Conservation (phyloP, 2,797 vertebrate species). For the Cossypha polioptera region DNA sequence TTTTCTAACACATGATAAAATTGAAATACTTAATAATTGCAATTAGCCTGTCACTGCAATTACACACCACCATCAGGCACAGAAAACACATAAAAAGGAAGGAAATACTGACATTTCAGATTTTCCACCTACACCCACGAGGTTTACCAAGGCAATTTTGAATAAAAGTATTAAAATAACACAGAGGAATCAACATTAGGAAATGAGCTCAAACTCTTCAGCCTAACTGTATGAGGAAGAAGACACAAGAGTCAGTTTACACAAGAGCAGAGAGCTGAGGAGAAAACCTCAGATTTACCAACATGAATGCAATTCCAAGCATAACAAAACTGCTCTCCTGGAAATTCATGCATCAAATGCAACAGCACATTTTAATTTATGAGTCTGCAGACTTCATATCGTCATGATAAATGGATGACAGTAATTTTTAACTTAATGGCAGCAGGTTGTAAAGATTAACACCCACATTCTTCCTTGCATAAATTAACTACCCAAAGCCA, state of each 20-base stretch:
- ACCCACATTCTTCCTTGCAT: neutral
- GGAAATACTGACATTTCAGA: neutral
- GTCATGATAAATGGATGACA: neutral
- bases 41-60: neutral
- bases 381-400: neutral
- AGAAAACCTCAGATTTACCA: neutral
- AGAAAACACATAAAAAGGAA: neutral
- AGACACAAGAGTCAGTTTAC: neutral
- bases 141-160: neutral
- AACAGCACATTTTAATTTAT: neutral
- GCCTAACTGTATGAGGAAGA: neutral
- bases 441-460: conserved; percentile 29
- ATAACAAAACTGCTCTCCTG: neutral
- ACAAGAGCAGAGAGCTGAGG: neutral
- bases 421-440: neutral
- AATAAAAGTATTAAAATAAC: neutral
- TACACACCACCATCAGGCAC: neutral
- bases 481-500: neutral
- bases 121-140: neutral
- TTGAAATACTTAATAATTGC: neutral
- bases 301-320: neutral
- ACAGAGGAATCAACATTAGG: neutral
- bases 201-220: neutral
- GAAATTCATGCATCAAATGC: neutral
- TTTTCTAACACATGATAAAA: neutral